phyloP scores from a whole-genome alignment of 2,797 vertebrate species.

The Onychomys leucogaster region DNA sequence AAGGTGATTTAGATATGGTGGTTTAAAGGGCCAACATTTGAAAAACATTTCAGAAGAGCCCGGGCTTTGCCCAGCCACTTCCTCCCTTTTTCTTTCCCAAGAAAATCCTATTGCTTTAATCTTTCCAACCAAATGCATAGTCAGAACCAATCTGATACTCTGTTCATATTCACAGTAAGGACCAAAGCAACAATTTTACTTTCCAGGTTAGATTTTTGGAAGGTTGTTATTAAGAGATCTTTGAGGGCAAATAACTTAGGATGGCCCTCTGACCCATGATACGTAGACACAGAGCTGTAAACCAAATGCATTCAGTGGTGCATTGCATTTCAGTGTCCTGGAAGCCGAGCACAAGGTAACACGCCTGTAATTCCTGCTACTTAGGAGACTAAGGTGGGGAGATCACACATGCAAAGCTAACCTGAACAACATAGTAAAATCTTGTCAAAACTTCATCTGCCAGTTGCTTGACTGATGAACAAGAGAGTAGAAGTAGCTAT shows the following conservation, averaged over 20 bases:
- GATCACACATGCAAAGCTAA: background rate
- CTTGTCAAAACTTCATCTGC: background rate
- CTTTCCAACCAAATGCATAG: background rate
- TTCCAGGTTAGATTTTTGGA: background rate
- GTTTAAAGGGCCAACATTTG: background rate
- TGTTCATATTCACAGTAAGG: background rate
- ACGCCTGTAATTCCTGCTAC: background rate
- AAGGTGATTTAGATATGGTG: background rate
- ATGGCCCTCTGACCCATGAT: background rate
- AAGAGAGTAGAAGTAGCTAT: background rate
- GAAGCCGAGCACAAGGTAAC: background rate
- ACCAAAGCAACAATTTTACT: background rate
- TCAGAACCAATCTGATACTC: background rate
- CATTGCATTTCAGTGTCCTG: background rate
- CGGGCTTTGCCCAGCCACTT: background rate
- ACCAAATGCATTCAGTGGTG: background rate
- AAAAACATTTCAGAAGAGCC: background rate
- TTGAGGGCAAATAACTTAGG: background rate
- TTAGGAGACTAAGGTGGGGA: background rate
- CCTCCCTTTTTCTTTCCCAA: background rate
- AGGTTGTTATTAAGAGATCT: background rate
- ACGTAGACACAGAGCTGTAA: background rate
- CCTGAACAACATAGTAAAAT: no score
- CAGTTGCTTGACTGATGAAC: background rate
- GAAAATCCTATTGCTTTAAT: background rate